phyloP scores from a whole-genome alignment of 2,113 vertebrate species.

The Meleagris gallopavo region DNA sequence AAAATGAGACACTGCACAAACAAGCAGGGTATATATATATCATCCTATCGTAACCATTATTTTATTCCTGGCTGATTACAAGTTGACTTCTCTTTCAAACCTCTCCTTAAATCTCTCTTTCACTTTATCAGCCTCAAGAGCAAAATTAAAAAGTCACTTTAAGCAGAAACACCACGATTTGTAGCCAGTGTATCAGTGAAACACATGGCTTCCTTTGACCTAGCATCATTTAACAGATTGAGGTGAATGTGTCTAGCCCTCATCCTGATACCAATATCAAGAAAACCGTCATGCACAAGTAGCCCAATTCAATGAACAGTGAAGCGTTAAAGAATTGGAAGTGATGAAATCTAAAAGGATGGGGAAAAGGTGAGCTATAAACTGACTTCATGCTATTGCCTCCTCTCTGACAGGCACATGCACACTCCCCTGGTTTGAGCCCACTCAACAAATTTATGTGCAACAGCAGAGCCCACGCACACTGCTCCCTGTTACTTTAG shows the following conservation, averaged over 20 bases:
- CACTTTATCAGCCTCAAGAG: background rate
- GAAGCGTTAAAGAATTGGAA: background rate
- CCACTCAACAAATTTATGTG: background rate
- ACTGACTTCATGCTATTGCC: background rate
- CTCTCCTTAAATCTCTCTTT: constrained; percentile 36
- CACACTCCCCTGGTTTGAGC: background rate
- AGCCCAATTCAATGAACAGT: background rate
- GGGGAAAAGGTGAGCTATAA: background rate
- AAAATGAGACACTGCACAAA: background rate
- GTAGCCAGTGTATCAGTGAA: background rate
- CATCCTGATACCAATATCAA: background rate
- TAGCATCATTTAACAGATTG: background rate
- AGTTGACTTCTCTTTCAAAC: constrained; percentile 15
- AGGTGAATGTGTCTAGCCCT: background rate
- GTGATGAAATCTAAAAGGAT: background rate
- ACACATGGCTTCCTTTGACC: background rate
- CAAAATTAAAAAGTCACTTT: constrained; percentile 20
- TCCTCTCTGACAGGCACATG: background rate
- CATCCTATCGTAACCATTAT: background rate
- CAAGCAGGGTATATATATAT: background rate
- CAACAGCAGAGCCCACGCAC: background rate
- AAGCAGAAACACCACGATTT: background rate
- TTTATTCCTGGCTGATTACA: constrained; percentile 8
- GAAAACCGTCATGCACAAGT: background rate
- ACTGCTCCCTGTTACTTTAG: accelerated